Conservation (phyloP, 2,113 vertebrate genomes). For the Oncorhynchus keta region DNA sequence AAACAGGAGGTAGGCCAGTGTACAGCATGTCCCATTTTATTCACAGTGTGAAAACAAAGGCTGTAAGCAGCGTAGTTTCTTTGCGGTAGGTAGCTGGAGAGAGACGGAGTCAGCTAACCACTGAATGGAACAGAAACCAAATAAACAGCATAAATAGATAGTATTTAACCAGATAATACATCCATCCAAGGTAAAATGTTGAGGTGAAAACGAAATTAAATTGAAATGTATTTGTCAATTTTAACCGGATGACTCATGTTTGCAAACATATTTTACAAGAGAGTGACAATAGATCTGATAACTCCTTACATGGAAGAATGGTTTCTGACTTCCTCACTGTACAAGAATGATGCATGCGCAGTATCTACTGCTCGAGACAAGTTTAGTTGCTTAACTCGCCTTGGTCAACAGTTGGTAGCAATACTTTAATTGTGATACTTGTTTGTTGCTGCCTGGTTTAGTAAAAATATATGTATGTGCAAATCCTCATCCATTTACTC, state of each 20-base stretch:
- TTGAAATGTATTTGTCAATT: background rate
- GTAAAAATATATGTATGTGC: no score
- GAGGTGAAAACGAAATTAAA: background rate
- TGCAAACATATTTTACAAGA: background rate
- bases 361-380: background rate
- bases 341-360: constrained; percentile 1
- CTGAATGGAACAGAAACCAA: background rate
- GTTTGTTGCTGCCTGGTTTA: no score
- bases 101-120: background rate
- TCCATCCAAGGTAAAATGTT: background rate
- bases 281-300: background rate
- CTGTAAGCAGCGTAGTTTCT: background rate
- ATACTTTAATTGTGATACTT: no score
- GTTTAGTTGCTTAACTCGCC: background rate
- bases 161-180: no score
- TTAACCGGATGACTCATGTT: background rate
- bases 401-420: no score
- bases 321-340: constrained; percentile 26
- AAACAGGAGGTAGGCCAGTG: background rate
- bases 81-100: background rate
- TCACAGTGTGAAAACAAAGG: background rate
- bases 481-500: no score
- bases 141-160: background rate
- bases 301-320: constrained; percentile 40
- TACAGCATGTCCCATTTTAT: background rate